Evolutionary conservation across 92 coral and sea anemone genomes (phyloP).

Genomic region (Paramuricea clavata): DNA sequence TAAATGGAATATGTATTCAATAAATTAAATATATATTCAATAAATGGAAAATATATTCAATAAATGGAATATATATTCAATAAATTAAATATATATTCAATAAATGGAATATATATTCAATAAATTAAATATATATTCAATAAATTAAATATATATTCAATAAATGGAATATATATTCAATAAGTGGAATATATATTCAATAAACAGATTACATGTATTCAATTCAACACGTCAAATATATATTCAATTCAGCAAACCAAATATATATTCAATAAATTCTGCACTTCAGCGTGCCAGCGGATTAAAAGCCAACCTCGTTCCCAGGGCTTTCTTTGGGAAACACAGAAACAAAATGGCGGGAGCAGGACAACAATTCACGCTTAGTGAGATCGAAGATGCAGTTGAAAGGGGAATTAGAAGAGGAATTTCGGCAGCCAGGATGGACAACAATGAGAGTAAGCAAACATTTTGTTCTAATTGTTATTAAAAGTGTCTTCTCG

Average conservation of each 20-base stretch:
- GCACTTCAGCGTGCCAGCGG: not conserved
- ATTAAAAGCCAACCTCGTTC: not conserved
- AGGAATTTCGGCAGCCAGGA: not conserved
- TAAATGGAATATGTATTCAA: no score
- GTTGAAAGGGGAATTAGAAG: not conserved
- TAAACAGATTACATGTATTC: not conserved
- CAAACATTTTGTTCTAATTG: not conserved
- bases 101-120: no score
- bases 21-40: no score
- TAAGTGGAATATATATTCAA: no score
- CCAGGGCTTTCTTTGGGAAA: not conserved
- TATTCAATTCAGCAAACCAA: not conserved
- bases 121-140: no score
- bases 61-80: no score
- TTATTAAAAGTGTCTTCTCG: not conserved
- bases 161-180: no score
- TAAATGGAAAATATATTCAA: no score
- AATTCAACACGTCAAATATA: not conserved
- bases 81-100: no score
- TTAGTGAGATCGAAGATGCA: not conserved
- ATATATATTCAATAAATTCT: constrained; percentile 16
- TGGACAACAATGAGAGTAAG: not conserved
- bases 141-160: no score
- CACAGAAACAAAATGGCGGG: not conserved
- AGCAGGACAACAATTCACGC: not conserved